These are phyloP conservation scores for Galaxias olidus DNA, from an alignment of 2,797 vertebrate species.

Conservation along the genomic window DNA sequence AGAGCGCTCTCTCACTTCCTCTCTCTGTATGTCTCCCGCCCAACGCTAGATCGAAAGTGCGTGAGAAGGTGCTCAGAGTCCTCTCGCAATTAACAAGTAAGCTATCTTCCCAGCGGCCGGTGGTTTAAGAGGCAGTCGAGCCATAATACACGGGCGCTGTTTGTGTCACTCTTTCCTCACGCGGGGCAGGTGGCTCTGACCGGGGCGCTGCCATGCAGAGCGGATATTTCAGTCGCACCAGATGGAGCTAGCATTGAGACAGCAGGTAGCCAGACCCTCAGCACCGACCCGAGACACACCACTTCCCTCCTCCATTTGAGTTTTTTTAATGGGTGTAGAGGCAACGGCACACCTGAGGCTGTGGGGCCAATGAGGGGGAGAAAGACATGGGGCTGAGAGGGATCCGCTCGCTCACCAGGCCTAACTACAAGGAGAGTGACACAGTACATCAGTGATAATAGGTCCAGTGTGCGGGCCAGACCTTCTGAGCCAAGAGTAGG, in stretches of 20 bases:
- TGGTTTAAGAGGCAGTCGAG: slow-evolving; percentile 48
- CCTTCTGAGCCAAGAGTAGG: slow-evolving; percentile 43
- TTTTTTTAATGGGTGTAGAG: slow-evolving; percentile 53
- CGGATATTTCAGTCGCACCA: slow-evolving; percentile 56
- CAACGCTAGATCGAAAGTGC: slow-evolving; percentile 37
- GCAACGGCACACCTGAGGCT: slow-evolving; percentile 38
- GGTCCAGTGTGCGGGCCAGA: slow-evolving; percentile 40
- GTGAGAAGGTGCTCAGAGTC: slow-evolving; percentile 30
- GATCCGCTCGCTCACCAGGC: slow-evolving; percentile 27
- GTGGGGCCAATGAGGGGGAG: slow-evolving; percentile 53
- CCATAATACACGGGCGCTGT: slow-evolving; percentile 57
- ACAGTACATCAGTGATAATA: slow-evolving; percentile 45
- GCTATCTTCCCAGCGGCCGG: slow-evolving; percentile 49
- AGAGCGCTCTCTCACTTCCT: slow-evolving; percentile 15
- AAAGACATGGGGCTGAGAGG: slow-evolving; percentile 30
- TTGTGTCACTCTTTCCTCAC: slow-evolving; percentile 58
- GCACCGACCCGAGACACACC: slow-evolving; percentile 48
- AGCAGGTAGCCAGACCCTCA: slow-evolving; percentile 45
- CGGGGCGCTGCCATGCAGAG: slow-evolving; percentile 48
- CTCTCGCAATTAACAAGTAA: slow-evolving; percentile 55
- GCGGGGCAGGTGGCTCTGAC: slow-evolving; percentile 53
- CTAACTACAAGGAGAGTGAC: slow-evolving; percentile 39
- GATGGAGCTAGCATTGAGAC: slow-evolving; percentile 51
- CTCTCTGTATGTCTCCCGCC: slow-evolving; percentile 19
- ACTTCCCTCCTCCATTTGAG: slow-evolving; percentile 33